Percentiles rank a stretch among this genome's conserved stretches.
These are phyloP conservation scores for Nymphalis c-album DNA, from an alignment of 2,888 invertebrate species.

Conservation along the genomic window DNA sequence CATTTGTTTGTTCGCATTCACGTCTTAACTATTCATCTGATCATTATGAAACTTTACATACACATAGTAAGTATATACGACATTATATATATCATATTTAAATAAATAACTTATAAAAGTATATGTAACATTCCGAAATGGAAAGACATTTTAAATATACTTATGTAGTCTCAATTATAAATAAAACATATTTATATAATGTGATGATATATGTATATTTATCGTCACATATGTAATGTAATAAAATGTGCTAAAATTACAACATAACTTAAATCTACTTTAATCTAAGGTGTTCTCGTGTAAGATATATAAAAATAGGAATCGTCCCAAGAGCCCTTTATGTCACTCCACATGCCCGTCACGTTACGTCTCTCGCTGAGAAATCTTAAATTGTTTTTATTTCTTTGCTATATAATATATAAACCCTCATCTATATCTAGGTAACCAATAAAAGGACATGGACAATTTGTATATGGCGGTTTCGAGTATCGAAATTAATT, in stretches of 20 bases:
- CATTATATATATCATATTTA: no score
- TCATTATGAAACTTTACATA: no score
- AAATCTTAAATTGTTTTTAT: conserved; percentile 25
- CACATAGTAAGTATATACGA: no score
- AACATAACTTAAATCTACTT: neutral
- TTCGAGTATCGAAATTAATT: no score
- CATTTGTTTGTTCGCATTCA: no score
- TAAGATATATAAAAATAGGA: conserved; percentile 17
- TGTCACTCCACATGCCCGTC: conserved; percentile 23
- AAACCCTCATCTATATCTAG: neutral
- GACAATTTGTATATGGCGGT: no score
- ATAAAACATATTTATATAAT: no score
- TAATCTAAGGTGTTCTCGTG: conserved; percentile 7
- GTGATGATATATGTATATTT: neutral
- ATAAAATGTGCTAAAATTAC: neutral
- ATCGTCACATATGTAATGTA: neutral
- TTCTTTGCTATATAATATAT: conserved; percentile 3
- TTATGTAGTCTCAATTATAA: no score
- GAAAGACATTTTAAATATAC: no score
- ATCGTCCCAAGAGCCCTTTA: conserved; percentile 23
- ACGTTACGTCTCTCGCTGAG: conserved; percentile 15
- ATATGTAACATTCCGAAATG: no score
- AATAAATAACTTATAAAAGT: no score
- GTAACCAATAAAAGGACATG: neutral
- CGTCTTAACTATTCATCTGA: no score